These are phyloP conservation scores for Distichodus sexfasciatus DNA, from an alignment of 2,797 vertebrate genomes.

Conservation along the genomic window DNA sequence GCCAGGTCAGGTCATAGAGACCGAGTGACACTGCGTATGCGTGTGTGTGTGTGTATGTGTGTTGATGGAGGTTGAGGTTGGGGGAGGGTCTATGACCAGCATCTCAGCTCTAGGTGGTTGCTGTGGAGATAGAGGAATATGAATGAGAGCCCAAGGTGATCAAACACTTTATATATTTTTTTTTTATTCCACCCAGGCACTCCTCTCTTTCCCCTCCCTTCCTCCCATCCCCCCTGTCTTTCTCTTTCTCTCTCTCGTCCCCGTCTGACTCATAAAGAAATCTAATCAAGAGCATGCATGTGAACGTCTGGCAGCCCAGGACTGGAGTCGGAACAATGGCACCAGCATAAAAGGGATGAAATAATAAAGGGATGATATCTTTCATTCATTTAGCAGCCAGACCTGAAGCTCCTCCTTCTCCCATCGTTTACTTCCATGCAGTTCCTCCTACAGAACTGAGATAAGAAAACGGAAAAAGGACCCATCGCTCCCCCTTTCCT, in stretches of 20 bases:
- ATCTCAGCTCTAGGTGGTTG: constrained; percentile 23
- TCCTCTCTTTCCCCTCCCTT: background rate
- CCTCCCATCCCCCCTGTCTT: background rate
- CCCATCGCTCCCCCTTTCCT: too few relatives aligned
- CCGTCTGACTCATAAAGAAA: constrained; percentile 16
- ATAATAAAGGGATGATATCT: background rate
- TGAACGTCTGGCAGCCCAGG: background rate
- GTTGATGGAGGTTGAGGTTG: background rate
- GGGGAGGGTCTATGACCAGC: constrained; percentile 17
- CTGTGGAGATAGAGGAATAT: constrained; percentile 28
- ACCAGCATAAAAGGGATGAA: constrained; percentile 10
- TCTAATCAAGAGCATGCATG: constrained; percentile 2
- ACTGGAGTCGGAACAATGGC: background rate
- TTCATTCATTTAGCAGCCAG: background rate
- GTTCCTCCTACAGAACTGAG: too few relatives aligned
- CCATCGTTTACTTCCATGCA: background rate
- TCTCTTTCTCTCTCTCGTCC: background rate
- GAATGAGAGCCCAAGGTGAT: constrained; percentile 22
- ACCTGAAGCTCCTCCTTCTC: background rate
- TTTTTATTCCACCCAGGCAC: background rate
- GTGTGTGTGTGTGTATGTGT: background rate
- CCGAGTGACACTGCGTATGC: background rate
- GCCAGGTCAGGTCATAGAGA: background rate
- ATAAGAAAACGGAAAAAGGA: too few relatives aligned
- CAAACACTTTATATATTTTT: constrained; percentile 14